Evolutionary conservation across 2,797 vertebrate species (phyloP).

Genomic region (Anabacerthia variegaticeps): DNA sequence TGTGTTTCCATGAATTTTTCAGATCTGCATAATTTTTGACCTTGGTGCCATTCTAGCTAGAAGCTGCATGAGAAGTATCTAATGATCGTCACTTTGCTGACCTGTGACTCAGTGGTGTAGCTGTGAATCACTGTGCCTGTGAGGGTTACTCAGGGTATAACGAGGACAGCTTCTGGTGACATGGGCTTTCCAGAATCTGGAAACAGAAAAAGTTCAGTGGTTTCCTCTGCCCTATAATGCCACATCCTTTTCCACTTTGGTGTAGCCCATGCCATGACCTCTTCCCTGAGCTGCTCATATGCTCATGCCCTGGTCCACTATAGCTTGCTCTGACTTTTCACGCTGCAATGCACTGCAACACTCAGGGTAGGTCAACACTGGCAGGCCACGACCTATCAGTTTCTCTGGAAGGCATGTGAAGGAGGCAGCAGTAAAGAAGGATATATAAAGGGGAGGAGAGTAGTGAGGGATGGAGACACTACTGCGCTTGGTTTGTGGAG

Average conservation of each 20-base stretch:
- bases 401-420: not conserved
- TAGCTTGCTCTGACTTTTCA: not conserved
- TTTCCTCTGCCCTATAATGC: not conserved
- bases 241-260: not conserved
- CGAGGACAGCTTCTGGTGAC: not conserved
- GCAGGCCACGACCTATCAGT: not conserved
- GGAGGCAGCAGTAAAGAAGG: not conserved
- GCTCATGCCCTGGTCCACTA: not conserved
- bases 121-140: not conserved
- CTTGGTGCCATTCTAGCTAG: not conserved
- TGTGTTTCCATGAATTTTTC: not conserved
- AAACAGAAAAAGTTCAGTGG: not conserved
- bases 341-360: rapidly evolving
- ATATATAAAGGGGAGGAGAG: not conserved
- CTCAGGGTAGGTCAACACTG: not conserved
- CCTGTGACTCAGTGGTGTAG: not conserved
- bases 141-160: not conserved
- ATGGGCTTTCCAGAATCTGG: not conserved
- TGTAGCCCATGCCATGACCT: not conserved
- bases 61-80: not conserved
- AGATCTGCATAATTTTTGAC: not conserved
- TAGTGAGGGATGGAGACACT: not conserved
- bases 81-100: not conserved
- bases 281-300: not conserved
- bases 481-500: not conserved